Evolutionary conservation across 2,113 vertebrate genomes (phyloP), one percentile per base, ranked within the genome.

Genomic region (Geothlypis trichas): DNA sequence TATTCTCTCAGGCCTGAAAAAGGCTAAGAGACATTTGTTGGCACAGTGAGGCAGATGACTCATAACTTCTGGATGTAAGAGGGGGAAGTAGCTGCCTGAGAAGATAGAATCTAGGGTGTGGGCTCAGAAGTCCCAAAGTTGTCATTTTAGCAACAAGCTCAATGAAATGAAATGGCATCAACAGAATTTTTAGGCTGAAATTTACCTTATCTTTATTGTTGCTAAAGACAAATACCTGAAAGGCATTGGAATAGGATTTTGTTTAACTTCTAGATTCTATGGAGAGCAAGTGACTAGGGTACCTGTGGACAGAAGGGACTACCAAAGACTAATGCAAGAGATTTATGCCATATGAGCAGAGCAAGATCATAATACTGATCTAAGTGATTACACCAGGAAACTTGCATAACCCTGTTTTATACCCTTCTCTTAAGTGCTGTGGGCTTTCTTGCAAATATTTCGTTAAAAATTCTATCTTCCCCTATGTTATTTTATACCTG

Each of bases 101-200:
- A 87, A 97, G 96, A 95, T 65, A 84, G 66, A 87, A 61, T 91
- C 69, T 46, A 66, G 95, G 89, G 89, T 81, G 87, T 94, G 69
- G 57, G 87, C 73, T 84, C 69, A 68, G 41, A 84, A 92, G 54
- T 94, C 89, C 84, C 77, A 58, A 68, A 93, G 80, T 31, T 94
- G 87, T 65, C 39, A 13, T 92, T 65, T 44, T 94, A 92, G 81
- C 77, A 94, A 91, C 62, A 95, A 26, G n/a, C 69, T 91, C 37
- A 71, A 24, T 90, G 65, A 92, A 95, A 90, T 63, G 33, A 84
- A 87, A 90, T 6, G 17, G 37, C 61, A 81, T 89, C 61, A 87
- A 49, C 55, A 73, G 73, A 91, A 78, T 8, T 71, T 75, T 63
- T 80, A 46, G 89, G 44, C 22, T 87, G 61, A 89, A 91, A 41